A percentile compares a stretch with the other conserved stretches of the same genome.
These are phyloP conservation scores for Lamprologus tigripictilis DNA, from an alignment of 2,113 vertebrate genomes.

Conservation along the genomic window DNA sequence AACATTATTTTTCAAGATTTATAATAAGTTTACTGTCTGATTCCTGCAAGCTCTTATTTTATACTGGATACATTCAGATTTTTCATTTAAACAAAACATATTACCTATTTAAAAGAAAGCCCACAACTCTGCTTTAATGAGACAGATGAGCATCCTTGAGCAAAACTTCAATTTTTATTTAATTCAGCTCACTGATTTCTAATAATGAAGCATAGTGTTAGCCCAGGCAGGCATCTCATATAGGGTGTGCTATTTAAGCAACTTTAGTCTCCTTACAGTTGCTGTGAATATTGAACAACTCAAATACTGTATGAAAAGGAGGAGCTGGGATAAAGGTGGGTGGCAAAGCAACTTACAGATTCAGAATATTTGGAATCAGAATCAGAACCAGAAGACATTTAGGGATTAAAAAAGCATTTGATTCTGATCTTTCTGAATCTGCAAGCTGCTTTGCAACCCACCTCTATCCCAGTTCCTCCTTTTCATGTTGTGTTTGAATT, in stretches of 20 bases:
- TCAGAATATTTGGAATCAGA: background rate
- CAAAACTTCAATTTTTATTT: background rate
- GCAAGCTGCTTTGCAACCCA: background rate
- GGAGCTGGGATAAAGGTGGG: background rate
- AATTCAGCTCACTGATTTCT: background rate
- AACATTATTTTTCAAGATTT: background rate
- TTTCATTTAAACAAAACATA: background rate
- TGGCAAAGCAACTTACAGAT: background rate
- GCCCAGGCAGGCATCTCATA: background rate
- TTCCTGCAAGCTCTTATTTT: background rate
- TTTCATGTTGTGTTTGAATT: background rate
- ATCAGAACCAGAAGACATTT: background rate
- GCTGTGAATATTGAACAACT: background rate
- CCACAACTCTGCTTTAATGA: background rate
- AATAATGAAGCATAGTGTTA: background rate
- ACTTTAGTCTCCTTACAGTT: background rate
- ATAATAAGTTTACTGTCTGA: background rate
- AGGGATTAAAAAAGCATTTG: background rate
- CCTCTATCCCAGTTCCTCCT: background rate
- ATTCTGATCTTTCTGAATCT: background rate
- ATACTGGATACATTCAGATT: background rate
- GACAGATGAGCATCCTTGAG: background rate
- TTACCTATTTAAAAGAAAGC: background rate
- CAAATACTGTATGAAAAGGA: background rate
- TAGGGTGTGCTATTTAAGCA: background rate